Evolutionary conservation across 2,113 vertebrate genomes (phyloP).

Genomic region (Cinclus cinclus): DNA sequence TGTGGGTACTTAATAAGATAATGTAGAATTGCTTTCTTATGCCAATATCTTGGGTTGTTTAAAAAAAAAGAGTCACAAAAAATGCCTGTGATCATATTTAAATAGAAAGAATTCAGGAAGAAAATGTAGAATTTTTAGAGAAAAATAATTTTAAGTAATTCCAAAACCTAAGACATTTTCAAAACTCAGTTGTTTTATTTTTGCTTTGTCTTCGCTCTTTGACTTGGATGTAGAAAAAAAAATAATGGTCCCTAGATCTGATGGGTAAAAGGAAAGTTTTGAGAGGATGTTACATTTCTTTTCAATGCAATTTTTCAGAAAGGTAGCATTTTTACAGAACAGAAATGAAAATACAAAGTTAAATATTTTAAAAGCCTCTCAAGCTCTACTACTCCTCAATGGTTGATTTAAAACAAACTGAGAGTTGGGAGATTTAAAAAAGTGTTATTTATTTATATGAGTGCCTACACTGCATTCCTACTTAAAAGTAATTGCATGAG

Average conservation of each 20-base stretch:
- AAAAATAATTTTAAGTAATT: not conserved
- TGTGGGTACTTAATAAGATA: not conserved
- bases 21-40: not conserved
- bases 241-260: not conserved
- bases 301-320: not conserved
- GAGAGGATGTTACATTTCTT: not conserved
- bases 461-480: not conserved
- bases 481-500: not conserved
- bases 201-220: not conserved
- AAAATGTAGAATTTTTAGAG: not conserved
- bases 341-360: not conserved
- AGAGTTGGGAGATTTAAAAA: not conserved
- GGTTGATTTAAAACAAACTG: not conserved
- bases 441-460: not conserved
- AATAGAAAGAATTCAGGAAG: not conserved
- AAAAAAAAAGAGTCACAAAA: not conserved
- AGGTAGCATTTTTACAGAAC: not conserved
- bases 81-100: not conserved
- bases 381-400: not conserved
- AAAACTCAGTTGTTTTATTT: not conserved
- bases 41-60: not conserved
- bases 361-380: not conserved
- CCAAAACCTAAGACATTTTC: not conserved
- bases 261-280: not conserved
- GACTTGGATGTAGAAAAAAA: not conserved